Percentiles rank a stretch among this genome's conserved stretches.
Evolutionary conservation across 2,888 invertebrate species (phyloP).

Genomic region (Ceramica pisi): DNA sequence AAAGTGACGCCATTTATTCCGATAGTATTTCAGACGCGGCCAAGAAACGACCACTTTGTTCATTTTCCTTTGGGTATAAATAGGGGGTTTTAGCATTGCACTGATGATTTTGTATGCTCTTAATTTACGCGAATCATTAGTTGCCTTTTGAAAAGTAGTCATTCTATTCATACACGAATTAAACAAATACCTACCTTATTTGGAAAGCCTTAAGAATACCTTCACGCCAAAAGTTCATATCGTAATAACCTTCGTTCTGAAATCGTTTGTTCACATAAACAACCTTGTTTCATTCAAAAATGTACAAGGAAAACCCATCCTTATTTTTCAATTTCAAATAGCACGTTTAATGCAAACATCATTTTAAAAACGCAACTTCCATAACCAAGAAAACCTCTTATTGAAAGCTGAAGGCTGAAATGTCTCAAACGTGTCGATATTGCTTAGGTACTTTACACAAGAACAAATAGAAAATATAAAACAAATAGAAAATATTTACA

Average conservation of each 20-base stretch:
- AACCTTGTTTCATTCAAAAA: background rate
- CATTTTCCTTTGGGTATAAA: background rate
- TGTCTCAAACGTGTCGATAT: slow-evolving; percentile 37
- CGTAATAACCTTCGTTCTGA: background rate
- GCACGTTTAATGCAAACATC: slow-evolving; percentile 1
- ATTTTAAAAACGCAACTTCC: background rate
- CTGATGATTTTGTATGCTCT: background rate
- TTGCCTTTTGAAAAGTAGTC: background rate
- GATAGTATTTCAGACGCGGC: slow-evolving; percentile 24
- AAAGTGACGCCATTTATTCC: slow-evolving; percentile 36
- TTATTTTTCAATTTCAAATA: slow-evolving; percentile 13
- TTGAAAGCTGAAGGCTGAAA: slow-evolving; percentile 23
- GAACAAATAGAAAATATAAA: slow-evolving; percentile 35
- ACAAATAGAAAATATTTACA: slow-evolving; percentile 45
- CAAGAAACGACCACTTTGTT: slow-evolving; percentile 20
- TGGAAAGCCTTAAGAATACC: background rate
- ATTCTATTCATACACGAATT: background rate
- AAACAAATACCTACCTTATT: background rate
- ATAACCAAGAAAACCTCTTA: slow-evolving; percentile 1
- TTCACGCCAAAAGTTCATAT: background rate
- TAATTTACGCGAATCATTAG: background rate
- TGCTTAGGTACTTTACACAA: slow-evolving; percentile 24
- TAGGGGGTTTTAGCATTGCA: background rate
- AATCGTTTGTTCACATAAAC: background rate
- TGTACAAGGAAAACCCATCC: background rate